These are phyloP conservation scores for Eristalinus aeneus DNA, from an alignment of 2,888 invertebrate species.

Conservation along the genomic window DNA sequence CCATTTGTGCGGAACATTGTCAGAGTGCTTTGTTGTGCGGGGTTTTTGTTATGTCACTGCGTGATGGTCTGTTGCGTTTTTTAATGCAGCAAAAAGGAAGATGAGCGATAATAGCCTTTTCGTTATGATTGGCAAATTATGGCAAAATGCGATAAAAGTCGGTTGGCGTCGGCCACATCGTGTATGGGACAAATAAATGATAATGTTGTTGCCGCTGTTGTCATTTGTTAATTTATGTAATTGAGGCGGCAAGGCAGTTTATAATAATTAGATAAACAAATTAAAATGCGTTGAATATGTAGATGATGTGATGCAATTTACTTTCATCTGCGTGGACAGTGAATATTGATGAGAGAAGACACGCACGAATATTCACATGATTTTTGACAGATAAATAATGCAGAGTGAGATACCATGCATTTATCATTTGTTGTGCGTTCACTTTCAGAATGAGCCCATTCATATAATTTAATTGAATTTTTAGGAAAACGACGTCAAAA, in stretches of 20 bases:
- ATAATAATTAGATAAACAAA: neutral
- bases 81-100: neutral
- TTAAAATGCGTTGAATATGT: neutral
- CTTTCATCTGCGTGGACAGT: too few species aligned
- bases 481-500: too few species aligned
- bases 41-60: conserved; percentile 31
- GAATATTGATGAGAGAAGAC: too few species aligned
- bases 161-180: neutral
- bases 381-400: too few species aligned
- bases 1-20: neutral
- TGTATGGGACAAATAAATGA: neutral
- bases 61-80: conserved; percentile 28
- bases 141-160: conserved; percentile 5
- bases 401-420: too few species aligned
- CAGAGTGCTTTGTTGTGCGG: neutral
- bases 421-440: too few species aligned
- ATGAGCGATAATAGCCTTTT: conserved; percentile 21
- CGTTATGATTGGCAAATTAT: conserved; percentile 22
- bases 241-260: neutral
- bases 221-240: neutral
- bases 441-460: too few species aligned
- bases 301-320: too few species aligned
- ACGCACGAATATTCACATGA: too few species aligned
- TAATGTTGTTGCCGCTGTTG: neutral
- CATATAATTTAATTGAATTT: too few species aligned